phyloP scores from a whole-genome alignment of 2,888 invertebrate species.

The Nemotelus pantherinus region DNA sequence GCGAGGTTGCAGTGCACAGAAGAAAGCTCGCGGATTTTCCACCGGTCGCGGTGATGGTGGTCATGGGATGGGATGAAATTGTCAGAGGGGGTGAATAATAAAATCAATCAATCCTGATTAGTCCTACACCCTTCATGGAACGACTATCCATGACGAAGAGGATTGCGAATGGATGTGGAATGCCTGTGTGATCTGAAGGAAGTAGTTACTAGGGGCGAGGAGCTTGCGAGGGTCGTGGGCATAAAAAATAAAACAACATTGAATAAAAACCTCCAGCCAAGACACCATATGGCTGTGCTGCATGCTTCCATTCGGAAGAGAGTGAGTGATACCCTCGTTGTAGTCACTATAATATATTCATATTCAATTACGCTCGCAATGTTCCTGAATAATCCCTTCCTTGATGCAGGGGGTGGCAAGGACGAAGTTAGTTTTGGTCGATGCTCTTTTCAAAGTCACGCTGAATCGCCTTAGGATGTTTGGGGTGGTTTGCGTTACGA shows the following conservation, averaged over 20 bases:
- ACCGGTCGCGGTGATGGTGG: conserved; percentile 25
- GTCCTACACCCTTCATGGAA: conserved; percentile 42
- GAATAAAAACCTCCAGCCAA: conserved; percentile 35
- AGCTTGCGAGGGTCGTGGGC: conserved; percentile 27
- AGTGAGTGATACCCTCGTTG: conserved; percentile 12
- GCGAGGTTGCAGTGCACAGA: neutral
- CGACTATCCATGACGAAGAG: conserved; percentile 42
- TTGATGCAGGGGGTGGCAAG: conserved; percentile 25
- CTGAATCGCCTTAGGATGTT: conserved; percentile 28
- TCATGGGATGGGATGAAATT: conserved; percentile 19
- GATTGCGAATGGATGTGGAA: conserved; percentile 22
- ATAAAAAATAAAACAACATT: conserved; percentile 34
- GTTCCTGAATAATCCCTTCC: conserved; percentile 51
- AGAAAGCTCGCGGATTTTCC: conserved; percentile 38
- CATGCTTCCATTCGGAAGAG: neutral
- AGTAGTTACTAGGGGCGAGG: conserved; percentile 37
- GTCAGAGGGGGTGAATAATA: conserved; percentile 41
- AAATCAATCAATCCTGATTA: conserved; percentile 55
- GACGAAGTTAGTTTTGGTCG: neutral
- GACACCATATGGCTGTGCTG: conserved; percentile 36
- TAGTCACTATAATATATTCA: conserved; percentile 62
- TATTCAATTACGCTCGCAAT: conserved; percentile 64
- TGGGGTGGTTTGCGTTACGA: conserved; percentile 9
- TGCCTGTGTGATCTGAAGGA: conserved; percentile 32
- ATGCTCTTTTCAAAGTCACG: conserved; percentile 43